Evolutionary conservation across 1,140 invertebrate genomes (phyloP), one percentile per base, ranked within the genome.

Genomic region (Bilobella aurantiaca): DNA sequence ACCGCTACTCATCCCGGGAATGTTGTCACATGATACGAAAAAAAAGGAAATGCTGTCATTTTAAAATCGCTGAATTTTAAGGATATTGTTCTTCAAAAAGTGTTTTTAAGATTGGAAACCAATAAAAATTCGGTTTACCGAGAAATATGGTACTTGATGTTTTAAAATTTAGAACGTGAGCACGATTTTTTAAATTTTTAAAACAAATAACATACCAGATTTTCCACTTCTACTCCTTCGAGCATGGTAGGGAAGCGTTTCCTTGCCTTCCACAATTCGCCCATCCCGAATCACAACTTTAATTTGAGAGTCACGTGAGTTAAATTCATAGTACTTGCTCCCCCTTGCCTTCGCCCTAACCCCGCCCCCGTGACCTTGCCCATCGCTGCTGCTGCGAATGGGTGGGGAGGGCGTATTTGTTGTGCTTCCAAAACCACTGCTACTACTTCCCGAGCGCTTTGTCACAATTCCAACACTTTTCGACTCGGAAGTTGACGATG

Each of bases 271-370:
- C 18, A 73, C 61, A 62, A 73, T 73, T 27, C 60, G 66, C 12
- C 71, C 71, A 61, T 73, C 62, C 3, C 68, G 66, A 62, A 73
- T 73, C 23, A 68, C 62, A 28, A 73, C 71, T 65, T 73, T 73
- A 37, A 73, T 68, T 23, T 68, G 63, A n/a, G 29, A 32, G 18
- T 69, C 66, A 27, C 57, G 61, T 28, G 65, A 58, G 47, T 71
- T 63, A 60, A 65, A 77, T 58, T 79, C 78, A 21, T 62, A 25
- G 25, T 58, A 28, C 28, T 29, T 31, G 23, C 57, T 31, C 16
- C 25, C 29, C 30, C 14, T 27, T 3, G 25, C 29, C 57, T 58
- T 27, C 3, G 30, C 23, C 21, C 57, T 8, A 21, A 14, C 29
- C 8, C 57, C 28, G 30, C 23, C 8, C 23, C 28, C 25, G 23